Conservation (phyloP, 2,888 invertebrate genomes). For the Dryocosmus kuriphilus region DNA sequence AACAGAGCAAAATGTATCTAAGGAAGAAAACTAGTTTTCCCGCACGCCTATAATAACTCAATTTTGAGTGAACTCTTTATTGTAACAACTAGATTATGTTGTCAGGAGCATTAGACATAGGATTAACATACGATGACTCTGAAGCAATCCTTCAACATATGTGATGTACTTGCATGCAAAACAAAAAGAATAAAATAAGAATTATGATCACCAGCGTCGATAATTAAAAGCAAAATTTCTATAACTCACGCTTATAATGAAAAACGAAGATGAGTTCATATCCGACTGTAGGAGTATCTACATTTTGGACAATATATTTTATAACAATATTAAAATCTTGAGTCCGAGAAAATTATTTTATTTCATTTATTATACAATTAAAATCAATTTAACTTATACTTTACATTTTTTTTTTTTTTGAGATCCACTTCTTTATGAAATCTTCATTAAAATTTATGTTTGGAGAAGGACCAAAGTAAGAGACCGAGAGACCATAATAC, state of each 20-base stretch:
- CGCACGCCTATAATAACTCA: background rate
- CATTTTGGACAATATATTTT: too few relatives aligned
- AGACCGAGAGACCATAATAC: too few relatives aligned
- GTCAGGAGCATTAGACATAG: background rate
- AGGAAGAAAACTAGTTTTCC: background rate
- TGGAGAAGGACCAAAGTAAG: too few relatives aligned
- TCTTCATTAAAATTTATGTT: too few relatives aligned
- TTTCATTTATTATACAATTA: too few relatives aligned
- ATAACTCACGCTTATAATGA: background rate
- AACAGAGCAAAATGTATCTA: too few relatives aligned
- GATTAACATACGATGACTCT: background rate
- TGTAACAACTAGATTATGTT: constrained; percentile 1
- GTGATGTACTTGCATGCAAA: background rate
- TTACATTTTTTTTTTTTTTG: background rate
- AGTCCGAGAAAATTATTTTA: too few relatives aligned
- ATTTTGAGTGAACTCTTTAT: constrained; percentile 5
- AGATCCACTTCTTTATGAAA: background rate
- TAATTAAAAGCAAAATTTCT: background rate
- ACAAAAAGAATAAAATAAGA: background rate
- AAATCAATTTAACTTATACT: background rate
- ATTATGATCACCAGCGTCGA: background rate
- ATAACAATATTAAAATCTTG: too few relatives aligned
- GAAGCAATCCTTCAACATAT: background rate
- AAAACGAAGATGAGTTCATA: background rate
- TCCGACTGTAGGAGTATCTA: background rate